Base-by-base conservation (phyloP, 2,888 invertebrate genomes). In the Hypena proboscidalis region DNA sequence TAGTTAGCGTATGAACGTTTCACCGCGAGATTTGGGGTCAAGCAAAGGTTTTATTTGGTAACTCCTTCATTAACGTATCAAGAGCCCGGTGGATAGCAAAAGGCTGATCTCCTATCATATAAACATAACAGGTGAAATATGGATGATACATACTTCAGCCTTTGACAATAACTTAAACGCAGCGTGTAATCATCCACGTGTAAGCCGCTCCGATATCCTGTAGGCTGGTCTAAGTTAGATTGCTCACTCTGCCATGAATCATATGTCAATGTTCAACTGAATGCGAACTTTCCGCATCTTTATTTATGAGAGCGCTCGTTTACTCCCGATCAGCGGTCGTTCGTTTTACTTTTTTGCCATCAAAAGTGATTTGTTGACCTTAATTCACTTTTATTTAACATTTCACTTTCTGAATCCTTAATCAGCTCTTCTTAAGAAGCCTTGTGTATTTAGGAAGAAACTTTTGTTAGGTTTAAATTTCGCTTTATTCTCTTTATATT, bases 291-390 rank as follows among this genome's bases (percentile, higher is more conserved):
- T 55, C 55, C 70, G 55, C 75, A 82, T 81, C 70, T 79, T 82
- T 85, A 85, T 85, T 85, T 85, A 84, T 83, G 83, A 77, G 75
- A 32, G 49, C 47, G 72, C 75, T 77, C 75, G 70, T 76, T 79
- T 77, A 76, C 77, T 80, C 77, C 63, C 77, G 77, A 83, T 78
- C 75, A 69, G 64, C 47, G 68, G 69, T 74, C 77, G 76, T 70
- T 58, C 62, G 61, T 57, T 53, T 20, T 50, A 44, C 46, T 59
- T 66, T 66, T 63, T 64, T 57, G 58, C 53, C 59, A 56, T 46
- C 32, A 45, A 42, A 39, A 65, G 54, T 57, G 57, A 51, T 51
- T 54, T 57, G 51, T 54, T 52, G 51, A 43, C 22, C 38, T 35
- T 32, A 53, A 65, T 67, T n/a, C n/a, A n/a, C n/a, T n/a, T n/a